phyloP scores from a whole-genome alignment of 1,140 invertebrate species.

The Cryptotermes secundus region DNA sequence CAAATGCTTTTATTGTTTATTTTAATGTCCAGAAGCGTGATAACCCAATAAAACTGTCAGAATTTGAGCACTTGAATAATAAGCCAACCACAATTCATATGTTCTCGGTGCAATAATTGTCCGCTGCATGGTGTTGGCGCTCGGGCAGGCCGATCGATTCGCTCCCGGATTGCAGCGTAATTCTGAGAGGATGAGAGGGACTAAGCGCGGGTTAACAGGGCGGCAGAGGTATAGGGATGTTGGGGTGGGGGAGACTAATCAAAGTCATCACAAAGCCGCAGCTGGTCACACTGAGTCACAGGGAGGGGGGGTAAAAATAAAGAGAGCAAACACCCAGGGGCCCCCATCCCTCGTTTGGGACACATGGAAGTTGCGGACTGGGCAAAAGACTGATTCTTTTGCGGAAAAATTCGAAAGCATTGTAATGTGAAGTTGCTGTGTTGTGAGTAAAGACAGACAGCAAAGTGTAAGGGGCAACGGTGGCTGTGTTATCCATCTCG shows the following conservation, averaged over 20 bases:
- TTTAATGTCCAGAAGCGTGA: too few species aligned
- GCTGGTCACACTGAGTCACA: slow-evolving; percentile 31
- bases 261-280: slow-evolving; percentile 32
- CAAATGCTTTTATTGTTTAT: too few species aligned
- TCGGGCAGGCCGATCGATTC: background rate
- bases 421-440: too few species aligned
- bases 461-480: too few species aligned
- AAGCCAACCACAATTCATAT: background rate
- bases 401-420: too few species aligned
- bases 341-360: background rate
- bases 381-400: background rate
- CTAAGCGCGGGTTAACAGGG: background rate
- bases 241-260: slow-evolving; percentile 19
- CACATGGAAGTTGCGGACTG: background rate
- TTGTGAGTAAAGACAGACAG: too few species aligned
- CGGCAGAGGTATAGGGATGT: background rate
- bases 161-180: background rate
- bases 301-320: slow-evolving; percentile 1
- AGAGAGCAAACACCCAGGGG: slow-evolving; percentile 16
- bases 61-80: too few species aligned
- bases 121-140: background rate
- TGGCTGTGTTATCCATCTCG: too few species aligned
- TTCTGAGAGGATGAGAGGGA: slow-evolving; percentile 18
- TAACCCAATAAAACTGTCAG: too few species aligned
- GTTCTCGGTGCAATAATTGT: background rate